phyloP scores from a whole-genome alignment of 2,113 vertebrate genomes.

The Seriola quinqueradiata region DNA sequence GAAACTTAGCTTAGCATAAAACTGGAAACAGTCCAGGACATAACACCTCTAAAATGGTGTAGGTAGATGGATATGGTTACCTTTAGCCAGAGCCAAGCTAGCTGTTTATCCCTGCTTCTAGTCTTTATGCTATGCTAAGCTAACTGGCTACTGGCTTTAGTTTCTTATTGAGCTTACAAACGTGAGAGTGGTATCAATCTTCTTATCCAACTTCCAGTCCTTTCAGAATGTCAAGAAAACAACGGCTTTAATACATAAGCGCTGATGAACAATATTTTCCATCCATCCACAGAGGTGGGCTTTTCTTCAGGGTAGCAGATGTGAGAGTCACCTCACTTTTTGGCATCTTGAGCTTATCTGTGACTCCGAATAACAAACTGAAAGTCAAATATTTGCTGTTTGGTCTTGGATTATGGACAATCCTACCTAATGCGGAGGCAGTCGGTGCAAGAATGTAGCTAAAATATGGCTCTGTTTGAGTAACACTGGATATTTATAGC shows the following conservation, averaged over 20 bases:
- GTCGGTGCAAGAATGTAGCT: neutral
- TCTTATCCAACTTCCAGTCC: too few species aligned
- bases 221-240: too few species aligned
- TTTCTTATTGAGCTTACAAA: too few species aligned
- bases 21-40: neutral
- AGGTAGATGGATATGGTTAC: too few species aligned
- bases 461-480: constrained; percentile 39
- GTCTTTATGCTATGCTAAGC: neutral
- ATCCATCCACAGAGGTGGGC: too few species aligned
- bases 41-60: too few species aligned
- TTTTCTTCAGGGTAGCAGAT: too few species aligned
- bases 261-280: neutral
- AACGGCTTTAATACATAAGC: neutral
- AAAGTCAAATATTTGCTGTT: constrained; percentile 67
- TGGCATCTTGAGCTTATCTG: constrained; percentile 39
- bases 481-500: constrained; percentile 42
- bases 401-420: constrained; percentile 31
- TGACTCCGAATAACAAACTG: constrained; percentile 13
- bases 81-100: too few species aligned
- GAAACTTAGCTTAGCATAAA: neutral
- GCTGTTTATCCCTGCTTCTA: too few species aligned
- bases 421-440: neutral
- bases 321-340: neutral
- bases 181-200: too few species aligned
- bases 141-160: too few species aligned